These are phyloP conservation scores for Trachelipus rathkii DNA, from an alignment of 1,140 invertebrate genomes.

Conservation along the genomic window DNA sequence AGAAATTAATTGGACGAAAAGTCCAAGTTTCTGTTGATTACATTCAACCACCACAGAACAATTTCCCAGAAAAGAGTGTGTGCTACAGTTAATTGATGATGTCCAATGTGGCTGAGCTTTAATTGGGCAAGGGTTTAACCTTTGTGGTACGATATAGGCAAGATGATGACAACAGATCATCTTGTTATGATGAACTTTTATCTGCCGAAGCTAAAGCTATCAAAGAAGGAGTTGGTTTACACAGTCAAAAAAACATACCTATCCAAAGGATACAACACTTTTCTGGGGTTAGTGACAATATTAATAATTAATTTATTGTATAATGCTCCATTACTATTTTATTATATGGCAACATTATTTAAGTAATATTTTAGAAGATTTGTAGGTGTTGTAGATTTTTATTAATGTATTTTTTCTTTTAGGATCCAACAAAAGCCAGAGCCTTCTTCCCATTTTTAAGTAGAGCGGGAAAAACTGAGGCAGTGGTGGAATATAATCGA, in stretches of 20 bases:
- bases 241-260: constrained; percentile 79
- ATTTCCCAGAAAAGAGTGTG: constrained; percentile 93
- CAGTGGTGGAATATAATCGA: constrained; percentile 91
- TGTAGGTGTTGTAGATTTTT: neutral
- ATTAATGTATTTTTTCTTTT: neutral
- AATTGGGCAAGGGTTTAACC: constrained; percentile 86
- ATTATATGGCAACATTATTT: no score
- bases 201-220: constrained; percentile 88
- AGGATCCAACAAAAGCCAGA: constrained; percentile 60
- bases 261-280: constrained; percentile 82
- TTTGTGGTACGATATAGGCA: constrained; percentile 87
- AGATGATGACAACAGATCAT: constrained; percentile 93
- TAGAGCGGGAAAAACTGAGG: constrained; percentile 76
- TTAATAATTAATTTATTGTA: no score
- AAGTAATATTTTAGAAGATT: no score
- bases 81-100: constrained; percentile 81
- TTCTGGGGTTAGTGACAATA: constrained; percentile 59
- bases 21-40: constrained; percentile 93
- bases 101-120: constrained; percentile 88
- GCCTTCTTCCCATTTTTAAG: constrained; percentile 87
- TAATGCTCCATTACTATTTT: no score
- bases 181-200: constrained; percentile 87
- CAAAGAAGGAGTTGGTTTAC: constrained; percentile 76
- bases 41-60: constrained; percentile 86
- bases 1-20: constrained; percentile 93